A percentile compares a stretch with the other conserved stretches of the same genome.
These are phyloP conservation scores for Escarpia spicata DNA, from an alignment of 2,888 invertebrate species.

Conservation along the genomic window DNA sequence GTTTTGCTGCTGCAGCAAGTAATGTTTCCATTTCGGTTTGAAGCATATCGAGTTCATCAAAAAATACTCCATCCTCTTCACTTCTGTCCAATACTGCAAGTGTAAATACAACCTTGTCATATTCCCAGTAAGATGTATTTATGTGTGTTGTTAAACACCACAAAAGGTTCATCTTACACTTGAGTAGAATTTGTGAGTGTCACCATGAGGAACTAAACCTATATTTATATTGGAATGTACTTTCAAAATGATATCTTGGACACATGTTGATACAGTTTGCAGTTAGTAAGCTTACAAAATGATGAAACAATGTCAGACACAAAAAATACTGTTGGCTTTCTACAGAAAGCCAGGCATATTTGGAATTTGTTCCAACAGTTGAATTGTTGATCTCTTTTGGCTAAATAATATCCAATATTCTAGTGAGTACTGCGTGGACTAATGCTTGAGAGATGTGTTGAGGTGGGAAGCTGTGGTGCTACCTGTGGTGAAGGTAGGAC, in stretches of 20 bases:
- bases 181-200: neutral
- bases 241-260: neutral
- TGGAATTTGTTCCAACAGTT: neutral
- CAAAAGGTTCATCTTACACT: neutral
- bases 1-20: constrained; percentile 82
- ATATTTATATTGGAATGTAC: neutral
- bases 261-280: neutral
- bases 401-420: no score
- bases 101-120: neutral
- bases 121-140: neutral
- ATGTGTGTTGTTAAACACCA: neutral
- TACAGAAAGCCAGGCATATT: neutral
- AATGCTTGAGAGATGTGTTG: no score
- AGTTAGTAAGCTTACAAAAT: no score
- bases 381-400: neutral
- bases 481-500: constrained; percentile 54
- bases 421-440: no score
- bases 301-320: no score
- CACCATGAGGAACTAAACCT: neutral
- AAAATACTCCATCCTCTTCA: constrained; percentile 80
- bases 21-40: constrained; percentile 89
- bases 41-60: constrained; percentile 88
- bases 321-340: no score
- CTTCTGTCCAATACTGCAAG: constrained; percentile 29
- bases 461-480: neutral